Percentiles rank a stretch among this genome's conserved stretches.
Conservation (phyloP, 2,888 invertebrate species). For the Xylota segnis region DNA sequence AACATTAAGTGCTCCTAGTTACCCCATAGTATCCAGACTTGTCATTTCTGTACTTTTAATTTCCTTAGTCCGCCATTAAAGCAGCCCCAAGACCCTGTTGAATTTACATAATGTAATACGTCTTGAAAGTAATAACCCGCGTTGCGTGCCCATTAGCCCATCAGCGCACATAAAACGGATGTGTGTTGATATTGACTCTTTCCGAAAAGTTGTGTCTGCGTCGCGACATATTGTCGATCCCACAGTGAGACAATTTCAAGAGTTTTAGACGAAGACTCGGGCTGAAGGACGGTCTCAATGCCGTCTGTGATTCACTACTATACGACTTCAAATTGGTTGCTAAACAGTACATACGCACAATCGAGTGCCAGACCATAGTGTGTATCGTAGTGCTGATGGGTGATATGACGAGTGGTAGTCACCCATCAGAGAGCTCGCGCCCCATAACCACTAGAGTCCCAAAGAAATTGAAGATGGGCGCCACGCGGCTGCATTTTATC, state of each 20-base stretch:
- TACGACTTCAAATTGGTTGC: constrained; percentile 31
- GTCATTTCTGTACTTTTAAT: constrained; percentile 8
- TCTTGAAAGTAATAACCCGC: constrained; percentile 39
- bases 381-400: constrained; percentile 43
- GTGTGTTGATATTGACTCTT: constrained; percentile 46
- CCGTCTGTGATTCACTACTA: constrained; percentile 46
- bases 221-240: constrained; percentile 46
- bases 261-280: constrained; percentile 1
- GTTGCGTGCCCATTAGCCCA: constrained; percentile 44
- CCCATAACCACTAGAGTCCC: constrained; percentile 58
- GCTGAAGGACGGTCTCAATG: constrained; percentile 52
- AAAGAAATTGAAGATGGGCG: constrained; percentile 76
- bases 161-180: constrained; percentile 44
- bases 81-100: constrained; percentile 1
- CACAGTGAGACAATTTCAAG: not conserved
- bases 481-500: constrained; percentile 76
- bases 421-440: constrained; percentile 50
- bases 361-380: constrained; percentile 30
- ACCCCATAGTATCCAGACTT: too few species aligned
- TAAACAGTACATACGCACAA: constrained; percentile 49
- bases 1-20: too few species aligned
- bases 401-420: constrained; percentile 69
- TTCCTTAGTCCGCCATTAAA: constrained; percentile 11
- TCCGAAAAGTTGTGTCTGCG: constrained; percentile 49
- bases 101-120: constrained; percentile 55